Evolutionary conservation across 2,888 invertebrate species (phyloP), one percentile per base, ranked within the genome.

Genomic region (Petrolisthes manimaculis): DNA sequence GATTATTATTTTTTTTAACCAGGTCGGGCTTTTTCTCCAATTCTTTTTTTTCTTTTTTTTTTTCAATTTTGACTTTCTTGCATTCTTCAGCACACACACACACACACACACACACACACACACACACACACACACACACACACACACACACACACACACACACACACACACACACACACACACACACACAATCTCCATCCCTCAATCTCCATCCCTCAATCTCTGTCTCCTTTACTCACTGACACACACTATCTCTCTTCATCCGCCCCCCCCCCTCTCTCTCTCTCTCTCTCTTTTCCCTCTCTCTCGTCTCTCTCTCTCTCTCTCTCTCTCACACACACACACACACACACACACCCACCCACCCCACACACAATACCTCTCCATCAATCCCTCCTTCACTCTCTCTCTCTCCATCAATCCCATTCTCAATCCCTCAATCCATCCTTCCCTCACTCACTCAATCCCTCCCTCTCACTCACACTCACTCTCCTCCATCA

Each of bases 71-170:
- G n/a, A n/a, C n/a, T n/a, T n/a, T n/a, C n/a, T n/a, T n/a, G n/a
- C n/a, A n/a, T n/a, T n/a, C n/a, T n/a, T n/a, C n/a, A n/a, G n/a
- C n/a, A n/a, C n/a, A n/a, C n/a, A n/a, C n/a, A n/a, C n/a, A n/a
- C n/a, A n/a, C n/a, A n/a, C n/a, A n/a, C n/a, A n/a, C 82, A 21
- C 67, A 69, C 69, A 82, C 82, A 82, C 69, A 82, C 82, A 82
- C 82, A 82, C 82, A 82, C 67, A 61, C 61, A 61, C 61, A 69
- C 82, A 69, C 67, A 69, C 69, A 51, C 67, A 69, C 79, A 79
- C 79, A 79, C 79, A 81, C 67, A 82, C 71, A 83, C 83, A 83
- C 71, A 83, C 83, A 83, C 83, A 83, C 71, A 83, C 83, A 83
- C 51, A 83, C 51, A 71, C 56, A 80, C 80, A 80, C 80, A 80